Conservation (phyloP, 2,113 vertebrate species). For the Bubo blakistoni region DNA sequence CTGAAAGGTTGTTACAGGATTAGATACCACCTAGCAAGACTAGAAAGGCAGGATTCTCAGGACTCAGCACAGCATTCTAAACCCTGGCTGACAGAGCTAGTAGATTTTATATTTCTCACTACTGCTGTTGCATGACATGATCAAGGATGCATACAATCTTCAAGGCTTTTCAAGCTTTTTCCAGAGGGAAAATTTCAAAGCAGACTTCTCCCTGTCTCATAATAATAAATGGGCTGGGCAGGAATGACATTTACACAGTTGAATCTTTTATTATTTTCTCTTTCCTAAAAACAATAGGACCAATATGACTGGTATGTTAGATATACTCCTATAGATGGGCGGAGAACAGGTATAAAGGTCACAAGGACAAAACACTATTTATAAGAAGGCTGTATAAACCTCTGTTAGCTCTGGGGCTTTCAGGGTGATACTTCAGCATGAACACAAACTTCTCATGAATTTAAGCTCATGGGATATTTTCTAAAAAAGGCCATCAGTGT, state of each 20-base stretch:
- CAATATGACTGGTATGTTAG: neutral
- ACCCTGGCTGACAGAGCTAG: neutral
- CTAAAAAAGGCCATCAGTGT: neutral
- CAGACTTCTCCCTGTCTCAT: neutral
- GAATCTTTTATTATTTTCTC: neutral
- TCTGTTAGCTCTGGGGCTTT: neutral
- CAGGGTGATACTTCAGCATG: neutral
- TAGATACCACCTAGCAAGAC: neutral
- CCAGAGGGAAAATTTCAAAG: slow-evolving; percentile 1
- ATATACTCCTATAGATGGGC: neutral
- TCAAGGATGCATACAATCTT: neutral
- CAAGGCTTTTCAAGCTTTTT: neutral
- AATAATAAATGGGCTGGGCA: neutral
- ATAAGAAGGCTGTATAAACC: neutral
- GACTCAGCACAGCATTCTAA: neutral
- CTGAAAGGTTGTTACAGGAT: neutral
- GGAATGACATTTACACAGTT: slow-evolving; percentile 25
- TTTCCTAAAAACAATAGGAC: neutral
- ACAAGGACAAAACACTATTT: neutral
- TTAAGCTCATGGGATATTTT: neutral
- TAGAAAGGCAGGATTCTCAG: neutral
- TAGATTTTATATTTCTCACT: neutral
- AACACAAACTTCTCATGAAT: neutral
- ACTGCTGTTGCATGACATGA: neutral
- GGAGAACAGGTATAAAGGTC: neutral